Conservation (phyloP, 2,797 vertebrate species). For the Sebastiscus tertius region DNA sequence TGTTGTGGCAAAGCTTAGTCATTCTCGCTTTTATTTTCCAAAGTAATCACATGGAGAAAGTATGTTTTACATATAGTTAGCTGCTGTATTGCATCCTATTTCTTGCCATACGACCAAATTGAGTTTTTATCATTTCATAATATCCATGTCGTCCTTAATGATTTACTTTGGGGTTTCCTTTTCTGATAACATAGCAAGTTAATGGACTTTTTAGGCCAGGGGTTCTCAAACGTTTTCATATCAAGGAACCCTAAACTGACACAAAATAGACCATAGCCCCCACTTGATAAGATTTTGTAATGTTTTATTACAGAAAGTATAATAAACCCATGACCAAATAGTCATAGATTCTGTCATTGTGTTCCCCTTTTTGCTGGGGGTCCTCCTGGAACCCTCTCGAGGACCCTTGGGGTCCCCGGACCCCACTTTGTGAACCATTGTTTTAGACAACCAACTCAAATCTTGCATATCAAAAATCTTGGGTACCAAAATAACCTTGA, state of each 20-base stretch:
- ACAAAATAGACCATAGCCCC: fast-evolving
- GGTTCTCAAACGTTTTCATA: too few species aligned
- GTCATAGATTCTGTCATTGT: too few species aligned
- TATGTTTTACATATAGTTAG: not conserved
- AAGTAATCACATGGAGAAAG: not conserved
- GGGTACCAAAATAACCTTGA: not conserved
- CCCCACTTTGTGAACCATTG: too few species aligned
- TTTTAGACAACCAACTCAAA: not conserved
- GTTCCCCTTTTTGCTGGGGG: too few species aligned
- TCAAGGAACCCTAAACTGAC: too few species aligned
- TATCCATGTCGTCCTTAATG: not conserved
- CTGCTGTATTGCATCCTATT: not conserved
- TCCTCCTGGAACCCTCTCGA: too few species aligned
- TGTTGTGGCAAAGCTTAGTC: not conserved
- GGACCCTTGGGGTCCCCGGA: too few species aligned
- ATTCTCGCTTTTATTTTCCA: not conserved
- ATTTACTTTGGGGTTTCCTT: not conserved
- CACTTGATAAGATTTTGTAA: too few species aligned
- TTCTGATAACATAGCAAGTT: not conserved
- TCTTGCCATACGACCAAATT: not conserved
- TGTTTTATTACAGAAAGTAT: too few species aligned
- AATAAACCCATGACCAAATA: too few species aligned
- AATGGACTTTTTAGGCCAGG: not conserved
- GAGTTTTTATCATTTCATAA: not conserved
- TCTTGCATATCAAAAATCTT: not conserved